A percentile compares a stretch with the other conserved stretches of the same genome.
phyloP scores from a whole-genome alignment of 2,113 vertebrate species.

The Archilochus colubris region DNA sequence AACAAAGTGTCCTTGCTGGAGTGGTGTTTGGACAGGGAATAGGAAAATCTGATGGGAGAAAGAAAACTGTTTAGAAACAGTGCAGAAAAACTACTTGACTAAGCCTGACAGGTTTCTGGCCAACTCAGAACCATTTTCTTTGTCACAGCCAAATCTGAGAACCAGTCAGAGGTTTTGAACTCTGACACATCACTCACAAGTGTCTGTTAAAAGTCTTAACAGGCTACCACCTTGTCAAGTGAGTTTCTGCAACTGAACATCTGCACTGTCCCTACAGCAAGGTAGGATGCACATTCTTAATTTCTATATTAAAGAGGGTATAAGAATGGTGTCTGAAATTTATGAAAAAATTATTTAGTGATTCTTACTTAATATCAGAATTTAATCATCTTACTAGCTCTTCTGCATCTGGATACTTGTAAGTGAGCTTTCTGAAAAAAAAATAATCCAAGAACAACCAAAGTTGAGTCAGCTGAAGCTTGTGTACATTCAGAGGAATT shows the following conservation, averaged over 20 bases:
- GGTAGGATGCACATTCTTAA: not conserved
- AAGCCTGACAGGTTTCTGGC: not conserved
- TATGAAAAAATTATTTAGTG: not conserved
- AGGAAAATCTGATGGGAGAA: not conserved
- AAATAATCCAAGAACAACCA: too few relatives aligned
- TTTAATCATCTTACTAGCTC: not conserved
- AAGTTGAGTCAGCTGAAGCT: not conserved
- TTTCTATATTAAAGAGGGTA: not conserved
- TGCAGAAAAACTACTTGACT: not conserved
- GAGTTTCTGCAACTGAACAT: not conserved
- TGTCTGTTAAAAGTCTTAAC: not conserved
- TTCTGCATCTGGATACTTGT: not conserved
- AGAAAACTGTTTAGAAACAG: not conserved
- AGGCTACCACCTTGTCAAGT: not conserved
- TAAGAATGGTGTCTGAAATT: not conserved
- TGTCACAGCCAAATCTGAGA: not conserved
- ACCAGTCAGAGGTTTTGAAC: not conserved
- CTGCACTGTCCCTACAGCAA: not conserved
- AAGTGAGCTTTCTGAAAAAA: not conserved
- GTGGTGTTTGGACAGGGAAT: not conserved
- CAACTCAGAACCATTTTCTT: not conserved
- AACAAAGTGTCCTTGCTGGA: not conserved
- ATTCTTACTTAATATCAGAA: not conserved
- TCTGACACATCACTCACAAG: not conserved
- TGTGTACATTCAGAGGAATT: not conserved